Conservation (phyloP, 2,888 invertebrate species). For the Pachycephus smyrnensis region DNA sequence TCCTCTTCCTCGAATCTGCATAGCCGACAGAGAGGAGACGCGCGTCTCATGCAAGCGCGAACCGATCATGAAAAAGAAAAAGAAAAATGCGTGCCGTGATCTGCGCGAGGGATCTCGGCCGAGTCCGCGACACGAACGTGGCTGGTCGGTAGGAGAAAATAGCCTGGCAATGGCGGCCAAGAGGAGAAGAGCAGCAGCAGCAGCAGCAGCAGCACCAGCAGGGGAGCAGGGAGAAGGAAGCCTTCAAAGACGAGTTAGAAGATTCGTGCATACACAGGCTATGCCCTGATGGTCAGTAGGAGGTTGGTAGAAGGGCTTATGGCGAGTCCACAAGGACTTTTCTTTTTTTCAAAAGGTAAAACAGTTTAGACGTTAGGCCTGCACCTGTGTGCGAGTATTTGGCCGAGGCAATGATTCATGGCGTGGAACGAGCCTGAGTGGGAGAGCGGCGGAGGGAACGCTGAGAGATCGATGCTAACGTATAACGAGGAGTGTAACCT, state of each 20-base stretch:
- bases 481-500: not conserved
- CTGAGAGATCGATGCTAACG: not conserved
- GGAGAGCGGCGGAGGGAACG: not conserved
- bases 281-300: not conserved
- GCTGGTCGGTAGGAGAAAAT: not conserved
- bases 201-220: not conserved
- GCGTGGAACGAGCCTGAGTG: not conserved
- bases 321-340: not conserved
- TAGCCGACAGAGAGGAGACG: not conserved
- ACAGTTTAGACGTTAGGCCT: not conserved
- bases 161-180: not conserved
- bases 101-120: not conserved
- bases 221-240: not conserved
- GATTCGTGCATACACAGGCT: not conserved
- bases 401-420: not conserved
- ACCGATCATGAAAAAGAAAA: not conserved
- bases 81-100: not conserved
- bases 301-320: not conserved
- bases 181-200: not conserved
- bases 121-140: not conserved
- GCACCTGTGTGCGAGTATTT: not conserved
- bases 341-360: not conserved
- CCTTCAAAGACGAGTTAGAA: not conserved
- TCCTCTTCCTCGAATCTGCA: not conserved
- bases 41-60: not conserved